phyloP scores from a whole-genome alignment of 2,113 vertebrate species.

The Cacatua alba region DNA sequence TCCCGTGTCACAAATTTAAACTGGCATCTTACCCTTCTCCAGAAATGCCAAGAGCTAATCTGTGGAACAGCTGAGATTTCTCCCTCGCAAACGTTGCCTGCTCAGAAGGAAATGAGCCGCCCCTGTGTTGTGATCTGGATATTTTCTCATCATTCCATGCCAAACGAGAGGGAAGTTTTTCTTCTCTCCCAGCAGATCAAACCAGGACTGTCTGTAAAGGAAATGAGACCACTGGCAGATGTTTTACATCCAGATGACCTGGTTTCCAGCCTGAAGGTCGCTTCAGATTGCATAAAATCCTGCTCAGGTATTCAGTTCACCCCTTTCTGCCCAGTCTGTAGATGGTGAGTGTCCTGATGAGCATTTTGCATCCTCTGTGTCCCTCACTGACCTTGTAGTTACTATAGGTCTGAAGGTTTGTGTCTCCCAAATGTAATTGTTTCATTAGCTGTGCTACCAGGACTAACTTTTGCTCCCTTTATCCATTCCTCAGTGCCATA shows the following conservation, averaged over 20 bases:
- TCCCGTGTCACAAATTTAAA: neutral
- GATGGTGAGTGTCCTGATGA: neutral
- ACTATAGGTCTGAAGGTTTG: neutral
- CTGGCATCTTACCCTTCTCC: neutral
- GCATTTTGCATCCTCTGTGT: neutral
- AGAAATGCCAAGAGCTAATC: conserved; percentile 4
- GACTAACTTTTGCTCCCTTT: neutral
- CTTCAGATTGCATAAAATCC: neutral
- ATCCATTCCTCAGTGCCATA: neutral
- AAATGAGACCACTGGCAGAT: neutral
- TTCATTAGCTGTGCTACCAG: neutral
- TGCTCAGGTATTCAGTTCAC: neutral
- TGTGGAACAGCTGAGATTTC: neutral
- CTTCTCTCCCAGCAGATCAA: neutral
- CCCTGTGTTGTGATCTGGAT: neutral
- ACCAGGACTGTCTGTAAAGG: neutral
- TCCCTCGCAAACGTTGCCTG: neutral
- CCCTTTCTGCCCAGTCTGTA: neutral
- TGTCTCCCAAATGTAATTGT: neutral
- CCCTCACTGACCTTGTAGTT: neutral
- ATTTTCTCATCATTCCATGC: neutral
- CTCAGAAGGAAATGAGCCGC: neutral
- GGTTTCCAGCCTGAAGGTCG: neutral
- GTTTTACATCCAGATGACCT: neutral
- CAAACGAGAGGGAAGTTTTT: neutral